Evolutionary conservation across 2,113 vertebrate genomes (phyloP), one percentile per base, ranked within the genome.

Genomic region (Tyrannus savana): DNA sequence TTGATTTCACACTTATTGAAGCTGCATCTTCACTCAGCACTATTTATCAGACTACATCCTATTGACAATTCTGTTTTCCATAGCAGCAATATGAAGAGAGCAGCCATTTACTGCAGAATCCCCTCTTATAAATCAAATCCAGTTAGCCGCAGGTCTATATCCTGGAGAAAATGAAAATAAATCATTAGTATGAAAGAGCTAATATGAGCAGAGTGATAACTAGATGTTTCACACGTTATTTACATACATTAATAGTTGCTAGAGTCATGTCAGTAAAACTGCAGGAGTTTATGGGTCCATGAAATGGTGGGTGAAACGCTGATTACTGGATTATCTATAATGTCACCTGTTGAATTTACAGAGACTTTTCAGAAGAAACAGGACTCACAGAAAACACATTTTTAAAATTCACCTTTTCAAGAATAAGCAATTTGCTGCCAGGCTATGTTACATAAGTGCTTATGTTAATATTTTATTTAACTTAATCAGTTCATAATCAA

Each of bases 151-250:
- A 91, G 97, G 97, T 98, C 98, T 98, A 98, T 98, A 97, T 97
- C 98, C 98, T 99, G 98, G 96, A 98, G 97, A 98, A 98, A 98
- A 98, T 96, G 96, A 98, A 98, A 98, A 98, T 96, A 98, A 98
- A 98, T 98, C 97, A 98, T 99, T 98, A 99, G 96, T 95, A 95
- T 75, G 92, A 97, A 97, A 90, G 91, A 97, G 80, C 92, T 95
- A 95, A 97, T 96, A 97, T 96, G 97, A 97, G 87, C 89, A 97
- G 76, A 98, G 94, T 85, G 93, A 96, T 97, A 97, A 97, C 96
- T 95, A 97, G 92, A 93, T 96, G 81, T 95, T 97, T 97, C 93
- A 97, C 90, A 97, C 88, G 18, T 96, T 97, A 96, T 85, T 93
- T 94, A 93, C 89, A 94, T 96, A 95, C 84, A 98, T 96, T 96